Conservation (phyloP, 2,113 vertebrate genomes). For the Amphilophus citrinellus region DNA sequence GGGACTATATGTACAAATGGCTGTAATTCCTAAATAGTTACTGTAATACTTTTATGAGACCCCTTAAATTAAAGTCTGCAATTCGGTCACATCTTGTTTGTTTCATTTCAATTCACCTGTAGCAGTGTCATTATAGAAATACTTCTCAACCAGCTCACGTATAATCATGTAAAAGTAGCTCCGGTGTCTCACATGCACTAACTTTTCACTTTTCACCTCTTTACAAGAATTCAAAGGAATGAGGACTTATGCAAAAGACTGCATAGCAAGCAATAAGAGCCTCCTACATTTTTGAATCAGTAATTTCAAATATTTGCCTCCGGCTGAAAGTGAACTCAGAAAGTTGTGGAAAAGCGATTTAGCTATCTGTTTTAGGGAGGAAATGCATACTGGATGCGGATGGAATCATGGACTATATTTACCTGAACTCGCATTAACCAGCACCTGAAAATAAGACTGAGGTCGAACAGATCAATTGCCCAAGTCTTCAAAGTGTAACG, state of each 20-base stretch:
- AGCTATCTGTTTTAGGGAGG: background rate
- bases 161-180: background rate
- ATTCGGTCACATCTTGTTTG: background rate
- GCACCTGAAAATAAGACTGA: background rate
- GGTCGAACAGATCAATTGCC: background rate
- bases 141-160: accelerated
- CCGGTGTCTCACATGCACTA: background rate
- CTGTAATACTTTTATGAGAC: background rate
- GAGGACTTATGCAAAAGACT: background rate
- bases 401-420: background rate
- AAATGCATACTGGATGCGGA: background rate
- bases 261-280: background rate
- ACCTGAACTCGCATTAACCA: background rate
- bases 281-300: background rate
- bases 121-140: background rate
- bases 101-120: background rate
- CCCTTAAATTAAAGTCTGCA: background rate
- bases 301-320: background rate
- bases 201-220: background rate
- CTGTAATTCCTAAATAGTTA: background rate
- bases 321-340: background rate
- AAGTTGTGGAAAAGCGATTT: background rate
- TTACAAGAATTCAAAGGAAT: background rate
- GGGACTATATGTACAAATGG: background rate
- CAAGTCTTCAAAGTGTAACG: background rate